Percentiles rank a stretch among this genome's conserved stretches.
Conservation (phyloP, 2,888 invertebrate genomes). For the Entomobrya proxima region DNA sequence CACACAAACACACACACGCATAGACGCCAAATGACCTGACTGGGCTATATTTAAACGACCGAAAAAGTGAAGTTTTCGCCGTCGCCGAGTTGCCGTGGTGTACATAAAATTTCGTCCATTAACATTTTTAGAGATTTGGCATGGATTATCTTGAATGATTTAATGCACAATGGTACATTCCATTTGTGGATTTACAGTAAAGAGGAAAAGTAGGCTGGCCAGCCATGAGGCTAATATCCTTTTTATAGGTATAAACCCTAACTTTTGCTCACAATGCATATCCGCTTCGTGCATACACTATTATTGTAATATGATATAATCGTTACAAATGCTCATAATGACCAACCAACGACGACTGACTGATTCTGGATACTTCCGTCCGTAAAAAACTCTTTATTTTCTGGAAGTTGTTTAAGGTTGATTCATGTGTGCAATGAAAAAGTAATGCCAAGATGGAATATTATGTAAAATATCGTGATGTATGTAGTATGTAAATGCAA, state of each 20-base stretch:
- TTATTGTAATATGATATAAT: not conserved
- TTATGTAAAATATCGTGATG: too few species aligned
- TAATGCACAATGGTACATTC: conserved; percentile 39
- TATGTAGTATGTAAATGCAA: not conserved
- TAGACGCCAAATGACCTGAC: conserved; percentile 36
- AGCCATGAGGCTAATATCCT: too few species aligned
- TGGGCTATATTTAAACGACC: conserved; percentile 39
- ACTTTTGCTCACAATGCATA: too few species aligned
- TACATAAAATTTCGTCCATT: conserved; percentile 59
- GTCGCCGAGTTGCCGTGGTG: not conserved
- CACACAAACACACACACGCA: conserved; percentile 23
- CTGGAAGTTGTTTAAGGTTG: not conserved
- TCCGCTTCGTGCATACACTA: too few species aligned
- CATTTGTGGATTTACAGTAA: conserved; percentile 20
- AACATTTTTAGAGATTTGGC: conserved; percentile 60
- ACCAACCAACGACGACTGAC: not conserved
- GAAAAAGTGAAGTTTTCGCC: conserved; percentile 47
- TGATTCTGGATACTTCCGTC: too few species aligned
- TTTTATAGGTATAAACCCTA: too few species aligned
- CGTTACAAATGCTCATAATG: not conserved
- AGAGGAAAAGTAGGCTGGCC: too few species aligned
- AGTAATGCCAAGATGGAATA: not conserved
- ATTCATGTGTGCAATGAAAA: not conserved
- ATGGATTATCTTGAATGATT: conserved; percentile 61
- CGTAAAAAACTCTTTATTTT: not conserved